Evolutionary conservation across 2,113 vertebrate species (phyloP).

Genomic region (Microcebus tavaratra): DNA sequence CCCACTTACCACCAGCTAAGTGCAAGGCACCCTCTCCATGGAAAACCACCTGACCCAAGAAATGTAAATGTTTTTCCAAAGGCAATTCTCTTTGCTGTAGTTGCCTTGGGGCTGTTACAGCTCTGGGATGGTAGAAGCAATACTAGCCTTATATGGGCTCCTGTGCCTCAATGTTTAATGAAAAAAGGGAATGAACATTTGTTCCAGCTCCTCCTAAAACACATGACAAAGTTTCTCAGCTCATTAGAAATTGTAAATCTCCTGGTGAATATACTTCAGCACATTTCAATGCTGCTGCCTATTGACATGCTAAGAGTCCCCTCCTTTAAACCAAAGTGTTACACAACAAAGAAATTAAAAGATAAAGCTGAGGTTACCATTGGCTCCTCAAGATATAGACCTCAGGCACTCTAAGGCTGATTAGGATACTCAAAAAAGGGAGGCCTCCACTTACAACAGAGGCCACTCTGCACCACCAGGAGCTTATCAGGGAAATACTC

Average conservation of each 20-base stretch:
- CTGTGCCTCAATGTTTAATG: background rate
- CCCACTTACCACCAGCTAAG: background rate
- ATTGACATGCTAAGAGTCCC: background rate
- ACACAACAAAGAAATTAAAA: background rate
- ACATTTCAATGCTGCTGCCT: background rate
- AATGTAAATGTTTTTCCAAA: background rate
- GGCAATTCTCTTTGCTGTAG: background rate
- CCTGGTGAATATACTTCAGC: background rate
- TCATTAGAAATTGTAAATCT: background rate
- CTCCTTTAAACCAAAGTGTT: background rate
- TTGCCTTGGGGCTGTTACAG: background rate
- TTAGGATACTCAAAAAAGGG: background rate
- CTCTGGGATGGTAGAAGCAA: background rate
- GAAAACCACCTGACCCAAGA: background rate
- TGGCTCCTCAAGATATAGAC: background rate
- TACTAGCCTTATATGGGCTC: background rate
- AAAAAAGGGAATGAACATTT: background rate
- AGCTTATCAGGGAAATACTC: too few species aligned
- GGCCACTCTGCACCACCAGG: too few species aligned
- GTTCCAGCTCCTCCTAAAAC: background rate
- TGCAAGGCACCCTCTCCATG: too few species aligned
- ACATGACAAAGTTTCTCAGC: background rate
- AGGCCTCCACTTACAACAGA: too few species aligned
- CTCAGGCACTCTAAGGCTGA: background rate
- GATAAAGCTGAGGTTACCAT: background rate